Evolutionary conservation across 2,797 vertebrate species (phyloP).

Genomic region (Epinephelus malabaricus): DNA sequence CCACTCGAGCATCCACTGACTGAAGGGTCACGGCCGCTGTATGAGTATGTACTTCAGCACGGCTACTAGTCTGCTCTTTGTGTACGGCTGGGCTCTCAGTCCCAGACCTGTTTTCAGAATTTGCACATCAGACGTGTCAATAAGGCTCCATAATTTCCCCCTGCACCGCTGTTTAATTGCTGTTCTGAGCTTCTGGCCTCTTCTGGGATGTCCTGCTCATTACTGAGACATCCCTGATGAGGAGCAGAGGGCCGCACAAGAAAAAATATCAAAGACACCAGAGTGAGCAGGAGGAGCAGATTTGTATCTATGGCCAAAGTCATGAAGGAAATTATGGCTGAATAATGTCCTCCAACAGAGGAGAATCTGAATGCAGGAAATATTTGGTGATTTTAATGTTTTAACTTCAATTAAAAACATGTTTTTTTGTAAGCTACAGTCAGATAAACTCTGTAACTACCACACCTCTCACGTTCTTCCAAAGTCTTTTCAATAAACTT

Average conservation of each 20-base stretch:
- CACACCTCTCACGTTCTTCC: not conserved
- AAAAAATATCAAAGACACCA: slow-evolving; percentile 6
- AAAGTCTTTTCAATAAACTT: not conserved
- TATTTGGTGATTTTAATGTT: no score
- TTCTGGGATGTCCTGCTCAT: slow-evolving; percentile 65
- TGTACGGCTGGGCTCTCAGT: slow-evolving; percentile 14
- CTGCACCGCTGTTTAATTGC: slow-evolving; percentile 46
- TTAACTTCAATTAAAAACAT: not conserved
- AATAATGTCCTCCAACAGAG: not conserved
- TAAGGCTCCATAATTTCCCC: slow-evolving; percentile 42
- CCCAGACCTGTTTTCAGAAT: slow-evolving; percentile 41
- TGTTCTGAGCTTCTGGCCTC: slow-evolving; percentile 28
- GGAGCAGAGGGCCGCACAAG: not conserved
- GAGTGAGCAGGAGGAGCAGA: not conserved
- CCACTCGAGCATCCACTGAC: slow-evolving; percentile 20
- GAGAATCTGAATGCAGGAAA: not conserved
- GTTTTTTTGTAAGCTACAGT: not conserved
- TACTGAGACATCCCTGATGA: slow-evolving; percentile 56
- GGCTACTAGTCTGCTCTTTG: slow-evolving; percentile 6
- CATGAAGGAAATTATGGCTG: not conserved
- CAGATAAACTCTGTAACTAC: not conserved
- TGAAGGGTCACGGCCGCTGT: slow-evolving; percentile 5
- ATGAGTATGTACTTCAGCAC: slow-evolving; percentile 15
- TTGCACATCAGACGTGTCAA: slow-evolving; percentile 48
- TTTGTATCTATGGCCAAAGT: slow-evolving; percentile 11